Evolutionary conservation across 2,888 invertebrate genomes (phyloP).

Genomic region (Lithodes maja): DNA sequence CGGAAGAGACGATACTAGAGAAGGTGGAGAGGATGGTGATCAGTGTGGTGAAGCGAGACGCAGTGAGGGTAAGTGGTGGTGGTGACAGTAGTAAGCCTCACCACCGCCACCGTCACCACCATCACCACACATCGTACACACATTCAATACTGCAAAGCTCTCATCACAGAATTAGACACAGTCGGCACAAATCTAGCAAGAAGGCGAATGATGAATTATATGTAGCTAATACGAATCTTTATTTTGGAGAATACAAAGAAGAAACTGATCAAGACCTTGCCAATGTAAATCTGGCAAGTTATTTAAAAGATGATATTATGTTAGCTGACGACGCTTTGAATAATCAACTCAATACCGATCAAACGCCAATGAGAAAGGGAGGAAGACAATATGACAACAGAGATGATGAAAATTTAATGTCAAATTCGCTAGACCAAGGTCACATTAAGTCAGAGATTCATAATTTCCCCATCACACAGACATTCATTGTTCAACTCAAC

Average conservation of each 20-base stretch:
- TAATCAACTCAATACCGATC: background rate
- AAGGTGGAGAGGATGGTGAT: constrained; percentile 55
- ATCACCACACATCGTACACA: constrained; percentile 29
- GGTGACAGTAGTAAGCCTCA: constrained; percentile 8
- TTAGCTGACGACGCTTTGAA: background rate
- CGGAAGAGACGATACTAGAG: constrained; percentile 48
- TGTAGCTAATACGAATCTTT: background rate
- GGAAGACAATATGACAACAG: constrained; percentile 1
- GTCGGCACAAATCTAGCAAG: constrained; percentile 43
- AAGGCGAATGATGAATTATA: background rate
- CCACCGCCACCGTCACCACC: background rate
- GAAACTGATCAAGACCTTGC: background rate
- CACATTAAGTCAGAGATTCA: background rate
- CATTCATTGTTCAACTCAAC: background rate
- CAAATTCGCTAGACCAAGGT: background rate
- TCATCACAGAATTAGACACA: constrained; percentile 41
- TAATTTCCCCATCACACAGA: background rate
- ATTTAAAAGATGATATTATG: background rate
- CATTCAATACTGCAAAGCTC: constrained; percentile 36
- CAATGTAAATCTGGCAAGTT: background rate
- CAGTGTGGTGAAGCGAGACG: constrained; percentile 60
- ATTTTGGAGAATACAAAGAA: background rate
- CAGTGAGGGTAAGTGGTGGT: constrained; percentile 33
- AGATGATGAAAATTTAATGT: background rate
- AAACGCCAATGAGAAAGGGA: background rate